Percentiles rank a stretch among this genome's conserved stretches.
Conservation (phyloP, 1,140 invertebrate genomes). For the Nasonia vitripennis region DNA sequence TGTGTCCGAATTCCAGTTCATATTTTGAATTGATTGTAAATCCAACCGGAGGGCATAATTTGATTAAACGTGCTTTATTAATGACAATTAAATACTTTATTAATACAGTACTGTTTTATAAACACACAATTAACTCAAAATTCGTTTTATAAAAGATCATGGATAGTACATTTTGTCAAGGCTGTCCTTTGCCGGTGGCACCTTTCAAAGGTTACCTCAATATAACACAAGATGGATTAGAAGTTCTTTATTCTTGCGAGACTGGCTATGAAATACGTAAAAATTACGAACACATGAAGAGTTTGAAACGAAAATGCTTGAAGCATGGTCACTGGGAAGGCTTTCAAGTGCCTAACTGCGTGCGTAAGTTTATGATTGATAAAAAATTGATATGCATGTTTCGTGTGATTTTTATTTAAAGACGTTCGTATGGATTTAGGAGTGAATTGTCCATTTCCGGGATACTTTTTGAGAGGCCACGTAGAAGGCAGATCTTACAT, state of each 20-base stretch:
- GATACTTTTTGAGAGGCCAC: slow-evolving; percentile 76
- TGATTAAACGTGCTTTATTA: too few species aligned
- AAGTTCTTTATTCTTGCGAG: slow-evolving; percentile 67
- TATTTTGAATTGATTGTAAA: too few species aligned
- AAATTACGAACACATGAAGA: slow-evolving; percentile 68
- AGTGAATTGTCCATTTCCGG: slow-evolving; percentile 77
- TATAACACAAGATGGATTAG: slow-evolving; percentile 59
- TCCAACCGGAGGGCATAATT: too few species aligned
- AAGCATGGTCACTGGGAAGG: slow-evolving; percentile 76
- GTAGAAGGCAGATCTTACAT: slow-evolving; percentile 75
- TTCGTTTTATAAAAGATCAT: slow-evolving; percentile 62
- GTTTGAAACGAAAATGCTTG: slow-evolving; percentile 68
- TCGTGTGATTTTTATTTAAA: background rate
- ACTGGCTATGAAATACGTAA: slow-evolving; percentile 64
- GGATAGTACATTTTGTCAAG: slow-evolving; percentile 73
- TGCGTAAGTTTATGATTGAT: slow-evolving; percentile 72
- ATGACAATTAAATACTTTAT: too few species aligned
- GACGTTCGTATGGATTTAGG: slow-evolving; percentile 52
- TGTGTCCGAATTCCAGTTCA: background rate
- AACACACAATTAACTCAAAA: background rate
- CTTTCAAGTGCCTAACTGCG: slow-evolving; percentile 69
- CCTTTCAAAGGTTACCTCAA: slow-evolving; percentile 72
- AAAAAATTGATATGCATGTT: slow-evolving; percentile 4
- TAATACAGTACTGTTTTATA: background rate
- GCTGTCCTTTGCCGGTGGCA: slow-evolving; percentile 73